phyloP scores from a whole-genome alignment of 2,113 vertebrate species.

The Grus americana region DNA sequence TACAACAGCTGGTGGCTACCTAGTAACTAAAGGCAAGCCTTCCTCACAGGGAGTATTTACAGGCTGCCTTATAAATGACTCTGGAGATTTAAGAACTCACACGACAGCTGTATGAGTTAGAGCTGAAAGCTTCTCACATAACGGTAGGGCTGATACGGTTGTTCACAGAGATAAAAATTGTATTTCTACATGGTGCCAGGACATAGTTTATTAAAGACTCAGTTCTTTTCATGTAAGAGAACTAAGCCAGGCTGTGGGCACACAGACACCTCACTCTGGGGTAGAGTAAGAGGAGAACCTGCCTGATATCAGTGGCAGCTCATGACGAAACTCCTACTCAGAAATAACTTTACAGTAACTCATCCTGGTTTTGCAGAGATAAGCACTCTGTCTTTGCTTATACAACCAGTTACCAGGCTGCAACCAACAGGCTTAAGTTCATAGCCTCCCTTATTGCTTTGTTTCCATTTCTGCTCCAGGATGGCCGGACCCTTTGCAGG shows the following conservation, averaged over 20 bases:
- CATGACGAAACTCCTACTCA: background rate
- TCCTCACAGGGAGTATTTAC: background rate
- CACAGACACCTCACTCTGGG: background rate
- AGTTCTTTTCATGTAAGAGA: background rate
- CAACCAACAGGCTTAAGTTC: background rate
- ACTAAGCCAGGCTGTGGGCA: background rate
- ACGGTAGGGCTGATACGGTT: slow-evolving; percentile 32
- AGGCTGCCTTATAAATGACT: background rate
- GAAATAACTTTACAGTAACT: background rate
- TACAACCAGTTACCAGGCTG: background rate
- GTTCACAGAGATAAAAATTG: slow-evolving; percentile 47
- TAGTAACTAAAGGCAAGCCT: background rate
- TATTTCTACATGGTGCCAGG: slow-evolving; percentile 14
- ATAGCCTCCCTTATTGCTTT: background rate
- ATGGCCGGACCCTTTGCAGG: background rate
- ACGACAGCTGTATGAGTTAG: slow-evolving; percentile 26
- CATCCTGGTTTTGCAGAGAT: no score
- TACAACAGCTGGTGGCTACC: background rate
- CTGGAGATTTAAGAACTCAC: background rate
- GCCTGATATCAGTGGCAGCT: background rate
- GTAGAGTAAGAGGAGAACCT: background rate
- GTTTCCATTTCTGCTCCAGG: background rate
- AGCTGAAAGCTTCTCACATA: slow-evolving; percentile 11
- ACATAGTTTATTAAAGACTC: slow-evolving; percentile 28
- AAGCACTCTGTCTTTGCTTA: background rate